A percentile compares a stretch with the other conserved stretches of the same genome.
Evolutionary conservation across 2,113 vertebrate species (phyloP).

Genomic region (Origma solitaria): DNA sequence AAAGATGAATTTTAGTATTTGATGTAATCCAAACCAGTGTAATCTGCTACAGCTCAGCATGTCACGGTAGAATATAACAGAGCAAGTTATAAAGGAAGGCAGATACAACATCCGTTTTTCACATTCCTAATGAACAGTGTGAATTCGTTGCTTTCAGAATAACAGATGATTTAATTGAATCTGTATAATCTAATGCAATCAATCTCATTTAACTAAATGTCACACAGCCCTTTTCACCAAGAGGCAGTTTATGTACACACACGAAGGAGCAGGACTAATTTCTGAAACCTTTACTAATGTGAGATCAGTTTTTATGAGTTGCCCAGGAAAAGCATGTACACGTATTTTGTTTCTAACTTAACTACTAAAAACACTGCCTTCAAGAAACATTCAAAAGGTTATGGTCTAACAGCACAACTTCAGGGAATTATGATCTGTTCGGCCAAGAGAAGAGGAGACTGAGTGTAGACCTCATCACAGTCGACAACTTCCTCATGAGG

Average conservation of each 20-base stretch:
- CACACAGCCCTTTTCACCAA: slow-evolving; percentile 53
- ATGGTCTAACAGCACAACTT: background rate
- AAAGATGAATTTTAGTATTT: background rate
- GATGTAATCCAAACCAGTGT: background rate
- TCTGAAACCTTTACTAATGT: slow-evolving; percentile 1
- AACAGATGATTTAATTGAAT: slow-evolving; percentile 69
- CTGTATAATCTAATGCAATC: slow-evolving; percentile 57
- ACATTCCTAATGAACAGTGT: slow-evolving; percentile 26
- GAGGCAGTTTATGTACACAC: slow-evolving; percentile 42
- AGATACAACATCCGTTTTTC: slow-evolving; percentile 17
- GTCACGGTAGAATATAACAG: background rate
- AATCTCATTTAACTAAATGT: slow-evolving; percentile 65
- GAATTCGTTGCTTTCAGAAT: slow-evolving; percentile 58
- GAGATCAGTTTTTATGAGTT: background rate
- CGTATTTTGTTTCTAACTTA: background rate
- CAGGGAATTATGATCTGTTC: background rate
- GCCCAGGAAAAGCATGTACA: background rate
- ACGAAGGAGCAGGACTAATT: slow-evolving; percentile 31
- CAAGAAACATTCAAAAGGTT: background rate
- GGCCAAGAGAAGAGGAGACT: background rate
- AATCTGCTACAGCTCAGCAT: background rate
- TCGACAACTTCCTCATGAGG: background rate
- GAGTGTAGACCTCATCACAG: background rate
- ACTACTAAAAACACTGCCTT: background rate
- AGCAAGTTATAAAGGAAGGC: slow-evolving; percentile 25